Base-by-base conservation (phyloP, 1,140 invertebrate genomes). In the Drosophila aff. region DNA sequence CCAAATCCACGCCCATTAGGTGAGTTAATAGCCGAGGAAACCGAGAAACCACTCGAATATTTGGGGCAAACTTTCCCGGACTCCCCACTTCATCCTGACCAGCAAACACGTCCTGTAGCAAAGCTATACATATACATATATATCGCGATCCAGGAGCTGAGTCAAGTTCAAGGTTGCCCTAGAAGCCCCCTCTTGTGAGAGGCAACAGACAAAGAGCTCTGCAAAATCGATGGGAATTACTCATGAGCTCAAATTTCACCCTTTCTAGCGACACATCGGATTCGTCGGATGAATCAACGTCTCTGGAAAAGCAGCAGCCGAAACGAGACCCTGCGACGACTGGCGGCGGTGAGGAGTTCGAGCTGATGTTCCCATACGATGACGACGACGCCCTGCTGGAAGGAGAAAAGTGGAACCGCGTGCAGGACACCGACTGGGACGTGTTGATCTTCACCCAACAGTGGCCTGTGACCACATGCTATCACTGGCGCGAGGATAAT, bases 391-490 rank as follows among this genome's bases (percentile, higher is more conserved):
- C 40, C 7, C 18, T 55, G 40, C 15, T 28, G 40, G 49, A 68
- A 11, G 28, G 67, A 33, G 49, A 47, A 7, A 57, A 57, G 21
- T 65, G n/a, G 36, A 26, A 40, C 18, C 53, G 33, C n/a, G 28
- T 21, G 1, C 55, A 84, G 15, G 63, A 77, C 36, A 44, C 75
- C 28, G 93, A 95, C 31, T 97, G 96, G 94, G 96, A 97, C 89
- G 91, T 96, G 16, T 75, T 97, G 16, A 95, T 97, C 58, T 97
- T 97, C 83, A 96, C 96, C 2, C 96, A 97, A 92, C 94, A 95
- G 76, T 98, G 97, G 97, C 96, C 96, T 0, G 94, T 95, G 31
- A 96, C 96, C 0, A 95, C 95, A 11, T 98, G 97, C 87, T 94
- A 94, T 49, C 93, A 95, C 63, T 97, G 96, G 96, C 93, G 93